A percentile compares a stretch with the other conserved stretches of the same genome.
phyloP scores from a whole-genome alignment of 2,888 invertebrate genomes.

The Microplitis deprimator region DNA sequence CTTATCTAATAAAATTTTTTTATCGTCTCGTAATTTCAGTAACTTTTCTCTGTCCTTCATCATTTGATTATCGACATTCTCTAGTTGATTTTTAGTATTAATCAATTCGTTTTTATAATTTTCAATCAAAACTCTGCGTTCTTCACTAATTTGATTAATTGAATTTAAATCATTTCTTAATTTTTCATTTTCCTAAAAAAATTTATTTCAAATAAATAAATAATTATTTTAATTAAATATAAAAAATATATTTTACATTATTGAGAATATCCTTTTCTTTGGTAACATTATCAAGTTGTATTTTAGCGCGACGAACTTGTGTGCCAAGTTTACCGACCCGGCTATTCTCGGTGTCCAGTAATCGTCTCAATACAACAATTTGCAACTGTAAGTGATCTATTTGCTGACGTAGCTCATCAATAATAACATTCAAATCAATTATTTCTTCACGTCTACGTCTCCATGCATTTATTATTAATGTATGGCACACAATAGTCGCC shows the following conservation, averaged over 20 bases:
- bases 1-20: constrained; percentile 65
- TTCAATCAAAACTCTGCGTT: constrained; percentile 57
- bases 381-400: constrained; percentile 74
- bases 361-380: constrained; percentile 74
- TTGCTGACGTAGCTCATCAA: constrained; percentile 73
- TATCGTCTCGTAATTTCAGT: constrained; percentile 65
- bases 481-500: constrained; percentile 71
- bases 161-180: constrained; percentile 54
- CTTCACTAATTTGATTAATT: constrained; percentile 56
- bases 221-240: background rate
- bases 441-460: constrained; percentile 73
- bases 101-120: constrained; percentile 65
- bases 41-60: constrained; percentile 66
- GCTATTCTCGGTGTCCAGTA: constrained; percentile 75
- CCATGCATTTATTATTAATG: constrained; percentile 74
- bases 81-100: constrained; percentile 58
- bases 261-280: constrained; percentile 71
- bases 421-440: constrained; percentile 71
- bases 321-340: constrained; percentile 73
- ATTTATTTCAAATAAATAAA: background rate
- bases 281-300: constrained; percentile 71
- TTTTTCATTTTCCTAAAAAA: constrained; percentile 61
- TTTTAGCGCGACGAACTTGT: constrained; percentile 73
- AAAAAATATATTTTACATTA: constrained; percentile 52
- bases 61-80: constrained; percentile 63